Conservation (phyloP, 2,888 invertebrate species). For the Vesta saturnalis region DNA sequence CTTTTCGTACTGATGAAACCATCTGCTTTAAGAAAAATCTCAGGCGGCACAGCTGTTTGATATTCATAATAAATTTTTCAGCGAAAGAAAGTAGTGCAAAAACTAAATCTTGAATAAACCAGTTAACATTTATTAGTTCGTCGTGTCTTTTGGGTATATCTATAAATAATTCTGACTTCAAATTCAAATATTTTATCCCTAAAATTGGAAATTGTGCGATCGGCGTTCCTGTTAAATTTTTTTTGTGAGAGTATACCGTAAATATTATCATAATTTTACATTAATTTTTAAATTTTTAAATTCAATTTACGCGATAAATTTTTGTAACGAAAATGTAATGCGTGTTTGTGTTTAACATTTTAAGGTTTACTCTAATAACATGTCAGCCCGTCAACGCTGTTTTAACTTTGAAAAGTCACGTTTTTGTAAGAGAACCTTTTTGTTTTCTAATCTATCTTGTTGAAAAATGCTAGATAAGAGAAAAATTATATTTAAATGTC, state of each 20-base stretch:
- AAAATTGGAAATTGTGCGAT: slow-evolving; percentile 3
- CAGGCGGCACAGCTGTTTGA: slow-evolving; percentile 37
- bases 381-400: not conserved
- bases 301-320: not conserved
- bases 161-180: slow-evolving; percentile 38
- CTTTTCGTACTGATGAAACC: slow-evolving; percentile 40
- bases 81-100: slow-evolving; percentile 38
- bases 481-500: too few relatives aligned
- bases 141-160: slow-evolving; percentile 31
- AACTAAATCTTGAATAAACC: slow-evolving; percentile 39
- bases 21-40: slow-evolving; percentile 36
- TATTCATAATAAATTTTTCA: slow-evolving; percentile 39
- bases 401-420: not conserved
- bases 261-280: not conserved
- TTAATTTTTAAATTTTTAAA: too few relatives aligned
- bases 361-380: not conserved
- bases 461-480: not conserved
- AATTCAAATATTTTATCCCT: slow-evolving; percentile 21
- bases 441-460: not conserved
- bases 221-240: not conserved
- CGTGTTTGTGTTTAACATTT: not conserved
- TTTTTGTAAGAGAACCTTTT: not conserved
- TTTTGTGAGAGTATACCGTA: not conserved
- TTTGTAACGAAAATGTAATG: not conserved
- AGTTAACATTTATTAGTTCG: slow-evolving; percentile 42